phyloP scores from a whole-genome alignment of 1,140 invertebrate genomes.

The Copidosoma floridanum region DNA sequence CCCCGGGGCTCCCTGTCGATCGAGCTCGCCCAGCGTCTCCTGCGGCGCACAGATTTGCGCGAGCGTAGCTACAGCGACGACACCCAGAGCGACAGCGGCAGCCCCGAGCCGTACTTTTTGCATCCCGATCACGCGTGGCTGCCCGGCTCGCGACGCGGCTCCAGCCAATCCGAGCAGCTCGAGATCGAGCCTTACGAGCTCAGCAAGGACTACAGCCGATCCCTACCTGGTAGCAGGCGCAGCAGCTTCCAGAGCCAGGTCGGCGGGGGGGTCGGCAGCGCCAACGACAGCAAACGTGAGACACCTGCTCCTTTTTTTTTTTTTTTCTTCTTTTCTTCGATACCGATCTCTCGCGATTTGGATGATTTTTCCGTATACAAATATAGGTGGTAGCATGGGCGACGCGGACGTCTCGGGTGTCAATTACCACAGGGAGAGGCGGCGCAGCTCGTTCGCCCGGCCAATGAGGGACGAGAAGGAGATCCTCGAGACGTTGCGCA shows the following conservation, averaged over 20 bases:
- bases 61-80: constrained; percentile 55
- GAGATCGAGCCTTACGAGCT: constrained; percentile 83
- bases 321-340: not conserved
- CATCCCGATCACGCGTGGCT: constrained; percentile 83
- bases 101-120: constrained; percentile 62
- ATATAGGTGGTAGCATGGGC: constrained; percentile 53
- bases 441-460: constrained; percentile 75
- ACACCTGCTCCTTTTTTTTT: too few species aligned
- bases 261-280: too few species aligned
- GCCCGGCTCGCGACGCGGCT: constrained; percentile 72
- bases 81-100: constrained; percentile 54
- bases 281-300: constrained; percentile 54
- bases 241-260: constrained; percentile 72
- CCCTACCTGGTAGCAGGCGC: constrained; percentile 76
- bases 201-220: constrained; percentile 80
- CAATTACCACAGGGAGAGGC: constrained; percentile 65
- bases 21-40: constrained; percentile 59
- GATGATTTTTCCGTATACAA: not conserved
- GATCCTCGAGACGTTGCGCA: constrained; percentile 64
- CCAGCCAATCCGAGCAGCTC: constrained; percentile 79
- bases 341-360: not conserved
- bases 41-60: constrained; percentile 59
- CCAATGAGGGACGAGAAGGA: constrained; percentile 74
- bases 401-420: constrained; percentile 56
- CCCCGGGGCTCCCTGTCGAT: constrained; percentile 74